phyloP scores from a whole-genome alignment of 2,797 vertebrate genomes.

The Lacerta agilis region DNA sequence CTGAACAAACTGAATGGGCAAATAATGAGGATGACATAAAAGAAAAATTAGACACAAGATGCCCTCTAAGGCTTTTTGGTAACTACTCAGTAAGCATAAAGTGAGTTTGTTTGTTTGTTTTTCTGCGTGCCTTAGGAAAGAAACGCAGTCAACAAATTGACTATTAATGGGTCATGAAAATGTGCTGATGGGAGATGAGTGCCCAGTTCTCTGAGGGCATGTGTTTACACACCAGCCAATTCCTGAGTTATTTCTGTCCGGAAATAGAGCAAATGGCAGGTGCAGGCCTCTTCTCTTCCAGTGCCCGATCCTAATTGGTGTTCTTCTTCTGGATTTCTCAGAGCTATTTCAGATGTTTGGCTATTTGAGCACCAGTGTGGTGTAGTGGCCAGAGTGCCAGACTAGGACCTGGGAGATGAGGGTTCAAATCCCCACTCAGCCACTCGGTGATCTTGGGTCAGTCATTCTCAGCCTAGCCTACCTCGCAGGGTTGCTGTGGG shows the following conservation, averaged over 20 bases:
- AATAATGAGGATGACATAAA: not conserved
- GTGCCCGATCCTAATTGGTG: not conserved
- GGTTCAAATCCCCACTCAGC: no score
- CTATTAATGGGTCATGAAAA: not conserved
- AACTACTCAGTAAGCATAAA: slow-evolving; percentile 1
- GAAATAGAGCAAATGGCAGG: not conserved
- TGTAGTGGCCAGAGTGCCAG: no score
- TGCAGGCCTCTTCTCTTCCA: not conserved
- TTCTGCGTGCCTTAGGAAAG: not conserved
- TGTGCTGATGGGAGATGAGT: not conserved
- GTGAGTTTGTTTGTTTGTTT: not conserved
- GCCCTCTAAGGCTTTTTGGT: not conserved
- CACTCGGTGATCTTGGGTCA: no score
- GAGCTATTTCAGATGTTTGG: not conserved
- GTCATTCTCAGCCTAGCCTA: no score
- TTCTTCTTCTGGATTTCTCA: not conserved
- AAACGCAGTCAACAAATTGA: slow-evolving; percentile 18
- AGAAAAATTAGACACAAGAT: not conserved
- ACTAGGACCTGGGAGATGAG: no score
- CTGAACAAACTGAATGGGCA: not conserved
- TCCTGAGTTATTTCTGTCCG: not conserved
- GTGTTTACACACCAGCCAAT: not conserved
- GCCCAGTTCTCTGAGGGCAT: not conserved
- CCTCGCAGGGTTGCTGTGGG: no score
- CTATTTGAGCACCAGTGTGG: no score